Conservation (phyloP, 2,113 vertebrate genomes). For the Antechinus stuartii region DNA sequence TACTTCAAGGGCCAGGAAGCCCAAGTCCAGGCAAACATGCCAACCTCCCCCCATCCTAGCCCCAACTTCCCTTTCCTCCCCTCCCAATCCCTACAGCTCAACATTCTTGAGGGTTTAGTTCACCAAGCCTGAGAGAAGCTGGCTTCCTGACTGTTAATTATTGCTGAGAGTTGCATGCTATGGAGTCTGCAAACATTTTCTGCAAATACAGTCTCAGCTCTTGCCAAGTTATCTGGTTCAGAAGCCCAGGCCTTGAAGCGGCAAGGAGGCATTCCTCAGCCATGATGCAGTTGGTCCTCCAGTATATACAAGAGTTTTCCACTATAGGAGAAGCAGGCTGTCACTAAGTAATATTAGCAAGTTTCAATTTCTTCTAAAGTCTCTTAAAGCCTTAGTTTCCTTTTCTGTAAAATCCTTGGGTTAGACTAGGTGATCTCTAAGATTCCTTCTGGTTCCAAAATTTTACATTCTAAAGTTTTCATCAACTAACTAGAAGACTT, state of each 20-base stretch:
- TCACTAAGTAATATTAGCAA: background rate
- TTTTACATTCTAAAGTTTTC: background rate
- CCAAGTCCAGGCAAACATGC: conserved; percentile 38
- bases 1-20: conserved; percentile 4
- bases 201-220: conserved; percentile 75
- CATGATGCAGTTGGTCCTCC: conserved; percentile 70
- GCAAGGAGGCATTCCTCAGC: conserved; percentile 76
- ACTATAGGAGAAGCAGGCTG: conserved; percentile 59
- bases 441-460: background rate
- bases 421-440: background rate
- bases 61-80: conserved; percentile 35
- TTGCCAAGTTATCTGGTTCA: conserved; percentile 73
- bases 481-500: background rate
- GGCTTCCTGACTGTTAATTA: conserved; percentile 71
- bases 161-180: conserved; percentile 76
- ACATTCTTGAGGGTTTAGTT: conserved; percentile 73
- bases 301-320: conserved; percentile 49
- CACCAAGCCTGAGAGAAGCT: conserved; percentile 67
- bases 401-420: background rate
- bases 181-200: conserved; percentile 78
- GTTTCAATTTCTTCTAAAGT: background rate
- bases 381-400: background rate
- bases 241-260: conserved; percentile 69
- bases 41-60: conserved; percentile 21
- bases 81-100: conserved; percentile 17